These are phyloP conservation scores for Aphis craccivora DNA, from an alignment of 1,140 invertebrate species.

Conservation along the genomic window DNA sequence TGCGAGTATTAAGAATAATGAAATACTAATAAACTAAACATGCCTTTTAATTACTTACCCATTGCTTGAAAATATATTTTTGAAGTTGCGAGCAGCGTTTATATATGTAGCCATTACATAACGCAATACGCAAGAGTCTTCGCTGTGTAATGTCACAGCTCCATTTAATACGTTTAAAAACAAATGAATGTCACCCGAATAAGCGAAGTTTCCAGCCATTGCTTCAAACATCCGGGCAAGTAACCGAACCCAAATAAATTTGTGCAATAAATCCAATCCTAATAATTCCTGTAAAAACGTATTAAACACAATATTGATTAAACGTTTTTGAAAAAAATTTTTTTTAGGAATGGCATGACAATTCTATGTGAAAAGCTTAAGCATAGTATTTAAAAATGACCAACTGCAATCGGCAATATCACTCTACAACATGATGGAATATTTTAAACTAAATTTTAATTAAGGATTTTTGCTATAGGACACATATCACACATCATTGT, in stretches of 20 bases:
- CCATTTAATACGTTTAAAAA: slow-evolving; percentile 98
- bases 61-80: slow-evolving; percentile 98
- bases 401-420: no score
- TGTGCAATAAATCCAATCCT: slow-evolving; percentile 95
- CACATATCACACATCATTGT: no score
- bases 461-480: no score
- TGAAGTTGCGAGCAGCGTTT: slow-evolving; percentile 97
- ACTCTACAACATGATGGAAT: no score
- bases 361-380: no score
- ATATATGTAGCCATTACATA: slow-evolving; percentile 97
- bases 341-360: no score
- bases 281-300: slow-evolving; percentile 76
- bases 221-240: slow-evolving; percentile 98
- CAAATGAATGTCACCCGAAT: slow-evolving; percentile 95
- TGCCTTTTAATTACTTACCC: slow-evolving; percentile 69
- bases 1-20: slow-evolving; percentile 63
- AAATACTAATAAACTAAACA: not conserved
- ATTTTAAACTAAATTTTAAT: no score
- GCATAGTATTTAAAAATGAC: no score
- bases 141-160: slow-evolving; percentile 93
- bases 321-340: not conserved
- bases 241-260: slow-evolving; percentile 97
- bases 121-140: slow-evolving; percentile 93
- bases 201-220: slow-evolving; percentile 98
- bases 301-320: not conserved